Base-by-base conservation (phyloP, 2,113 vertebrate species). In the Etheostoma cragini region DNA sequence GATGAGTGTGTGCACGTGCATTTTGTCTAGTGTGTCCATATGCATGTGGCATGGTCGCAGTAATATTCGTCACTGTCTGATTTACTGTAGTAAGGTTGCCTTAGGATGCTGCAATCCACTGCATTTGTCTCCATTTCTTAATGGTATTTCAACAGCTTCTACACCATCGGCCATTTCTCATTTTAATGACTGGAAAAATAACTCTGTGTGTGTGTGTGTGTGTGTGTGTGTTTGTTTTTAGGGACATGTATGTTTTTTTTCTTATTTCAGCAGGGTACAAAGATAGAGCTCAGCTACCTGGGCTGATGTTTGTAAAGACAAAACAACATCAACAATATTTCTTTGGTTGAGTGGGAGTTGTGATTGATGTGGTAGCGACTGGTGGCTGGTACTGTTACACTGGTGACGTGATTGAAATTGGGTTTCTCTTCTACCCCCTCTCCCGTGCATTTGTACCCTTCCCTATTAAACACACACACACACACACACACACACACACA, bases 41-140 rank as follows among this genome's bases (percentile, higher is more conserved):
- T 83, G 81, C 82, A 61, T 61, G 71, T 71, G 66, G 66, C 81
- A 35, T 58, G 80, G 78, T 79, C 80, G 66, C 26, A 16, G 90
- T 82, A 88, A 88, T 92, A 94, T 94, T 94, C 90, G 86, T 95
- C 93, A 94, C 87, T 93, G 92, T 95, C 94, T 96, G 94, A 93
- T 96, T 96, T 95, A 94, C 82, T 87, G 92, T 88, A 56, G 85
- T 68, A 73, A 87, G 85, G 89, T 86, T 89, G 84, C 87, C 69
- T 62, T 84, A 85, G 89, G 87, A 85, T 88, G 84, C 89, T 64
- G 75, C 85, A 76, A 92, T 93, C 86, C 91, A 83, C 93, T 89
- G 91, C 93, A 96, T 96, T 94, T 95, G 90, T 96, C 95, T 96
- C 93, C 92, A 95, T 96, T 94, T 95, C 93, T 91, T 96, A 95